Conservation (phyloP, 2,888 invertebrate species). For the Drosophila barbarae region DNA sequence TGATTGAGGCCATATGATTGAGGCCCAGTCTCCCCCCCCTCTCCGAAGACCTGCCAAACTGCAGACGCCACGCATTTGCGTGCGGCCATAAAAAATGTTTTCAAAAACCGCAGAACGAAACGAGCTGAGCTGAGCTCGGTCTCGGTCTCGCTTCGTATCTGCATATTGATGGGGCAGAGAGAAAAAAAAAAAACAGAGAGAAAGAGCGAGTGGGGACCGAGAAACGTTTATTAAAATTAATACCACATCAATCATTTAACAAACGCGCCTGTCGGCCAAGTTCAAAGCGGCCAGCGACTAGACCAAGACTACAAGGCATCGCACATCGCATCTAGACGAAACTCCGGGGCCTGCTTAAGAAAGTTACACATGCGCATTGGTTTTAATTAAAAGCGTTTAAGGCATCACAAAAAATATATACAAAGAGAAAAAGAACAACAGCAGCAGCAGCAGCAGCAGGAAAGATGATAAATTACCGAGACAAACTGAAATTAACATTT, state of each 20-base stretch:
- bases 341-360: conserved; percentile 53
- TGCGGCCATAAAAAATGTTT: conserved; percentile 44
- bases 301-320: conserved; percentile 26
- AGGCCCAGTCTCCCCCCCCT: neutral
- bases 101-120: conserved; percentile 46
- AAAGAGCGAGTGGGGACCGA: conserved; percentile 20
- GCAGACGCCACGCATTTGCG: conserved; percentile 63
- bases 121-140: conserved; percentile 9
- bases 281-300: conserved; percentile 67
- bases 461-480: conserved; percentile 75
- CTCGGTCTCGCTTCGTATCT: conserved; percentile 22
- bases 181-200: no score
- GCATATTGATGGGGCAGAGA: conserved; percentile 52
- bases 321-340: conserved; percentile 24
- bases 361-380: conserved; percentile 76
- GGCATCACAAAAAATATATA: conserved; percentile 39
- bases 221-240: conserved; percentile 76
- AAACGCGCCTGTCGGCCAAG: conserved; percentile 77
- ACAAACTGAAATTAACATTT: conserved; percentile 72
- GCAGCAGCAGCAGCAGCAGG: neutral
- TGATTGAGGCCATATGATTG: conserved; percentile 35
- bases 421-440: conserved; percentile 1
- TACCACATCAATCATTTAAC: conserved; percentile 78
- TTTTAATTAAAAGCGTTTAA: conserved; percentile 77
- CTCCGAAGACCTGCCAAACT: conserved; percentile 40